Base-by-base conservation (phyloP, 2,797 vertebrate genomes). In the Caiman crocodilus region DNA sequence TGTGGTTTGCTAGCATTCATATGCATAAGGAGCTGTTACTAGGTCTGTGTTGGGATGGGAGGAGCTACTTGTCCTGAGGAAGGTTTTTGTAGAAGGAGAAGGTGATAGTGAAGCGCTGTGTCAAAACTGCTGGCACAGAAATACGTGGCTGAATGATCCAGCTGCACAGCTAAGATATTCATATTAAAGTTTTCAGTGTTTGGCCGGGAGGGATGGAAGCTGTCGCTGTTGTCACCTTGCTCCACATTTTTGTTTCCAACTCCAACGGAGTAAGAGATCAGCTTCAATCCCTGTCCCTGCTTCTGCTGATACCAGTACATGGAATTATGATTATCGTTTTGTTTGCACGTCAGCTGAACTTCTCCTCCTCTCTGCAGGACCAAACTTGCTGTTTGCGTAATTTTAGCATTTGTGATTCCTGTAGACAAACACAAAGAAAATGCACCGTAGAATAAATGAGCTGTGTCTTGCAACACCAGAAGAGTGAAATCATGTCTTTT, bases 221-320 rank as follows among this genome's bases (percentile, higher is more conserved):
- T 0, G 0, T 20, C 30, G 18, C 87, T 9, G 15, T 85, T 79
- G 75, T 92, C 89, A 3, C 50, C 15, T 11, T 6, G 0, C 14
- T 50, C 5, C 5, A 21, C 12, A 5, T 69, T 65, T 64, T 6
- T 32, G 5, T 5, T 25, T 81, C 63, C 82, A 0, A 0, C 0
- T 6, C 3, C 14, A 5, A 0, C 0, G 14, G 94, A 96, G 16
- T 0, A 57, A 75, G 88, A 96, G 35, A 96, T 1, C 61, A 82
- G 0, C 42, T 96, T 64, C 79, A 96, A 4, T 0, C 30, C 74
- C 14, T 96, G 90, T 5, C 71, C 88, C 7, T 18, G 58, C 56
- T 65, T 57, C 83, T 96, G 90, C 82, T 95, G 63, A 18, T 93
- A 97, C 96, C 97, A 97, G 32, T 0, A 92, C 93, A 95, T 95